Evolutionary conservation across 1,140 invertebrate genomes (phyloP).

Genomic region (Psilanteris sp.): DNA sequence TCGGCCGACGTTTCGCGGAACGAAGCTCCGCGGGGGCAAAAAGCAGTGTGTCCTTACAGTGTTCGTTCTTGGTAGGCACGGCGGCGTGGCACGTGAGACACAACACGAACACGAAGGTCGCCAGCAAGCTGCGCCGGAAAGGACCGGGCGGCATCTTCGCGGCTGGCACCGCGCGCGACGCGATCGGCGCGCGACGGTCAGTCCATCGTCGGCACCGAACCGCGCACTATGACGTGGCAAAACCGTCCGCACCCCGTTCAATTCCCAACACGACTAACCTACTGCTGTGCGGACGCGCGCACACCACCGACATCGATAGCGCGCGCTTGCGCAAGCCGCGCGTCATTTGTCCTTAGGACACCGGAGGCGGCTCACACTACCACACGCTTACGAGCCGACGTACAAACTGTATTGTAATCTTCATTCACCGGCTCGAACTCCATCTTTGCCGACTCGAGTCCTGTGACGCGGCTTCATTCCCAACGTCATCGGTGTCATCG

Average conservation of each 20-base stretch:
- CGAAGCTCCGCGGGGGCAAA: no score
- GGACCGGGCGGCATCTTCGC: slow-evolving; percentile 38
- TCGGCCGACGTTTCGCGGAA: no score
- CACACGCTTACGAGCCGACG: slow-evolving; percentile 40
- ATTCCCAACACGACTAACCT: slow-evolving; percentile 63
- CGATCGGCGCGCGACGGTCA: not conserved
- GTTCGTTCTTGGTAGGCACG: slow-evolving; percentile 59
- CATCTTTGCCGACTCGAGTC: slow-evolving; percentile 26
- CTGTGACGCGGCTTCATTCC: not conserved
- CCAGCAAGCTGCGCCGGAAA: slow-evolving; percentile 24
- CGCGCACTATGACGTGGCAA: slow-evolving; percentile 15
- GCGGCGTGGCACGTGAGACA: slow-evolving; percentile 16
- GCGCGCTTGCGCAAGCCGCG: slow-evolving; percentile 44
- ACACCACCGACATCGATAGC: not conserved
- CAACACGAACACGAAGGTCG: slow-evolving; percentile 32
- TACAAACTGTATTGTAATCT: slow-evolving; percentile 57
- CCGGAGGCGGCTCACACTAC: slow-evolving; percentile 33
- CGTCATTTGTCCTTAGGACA: slow-evolving; percentile 50
- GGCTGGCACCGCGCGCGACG: not conserved
- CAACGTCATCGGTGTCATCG: slow-evolving; percentile 5
- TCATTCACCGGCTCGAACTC: slow-evolving; percentile 33
- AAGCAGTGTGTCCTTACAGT: slow-evolving; percentile 62
- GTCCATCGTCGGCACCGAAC: slow-evolving; percentile 10
- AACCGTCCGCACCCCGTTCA: slow-evolving; percentile 57
- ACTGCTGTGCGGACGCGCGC: slow-evolving; percentile 38